phyloP scores from a whole-genome alignment of 2,113 vertebrate genomes.

The Siniperca chuatsi region DNA sequence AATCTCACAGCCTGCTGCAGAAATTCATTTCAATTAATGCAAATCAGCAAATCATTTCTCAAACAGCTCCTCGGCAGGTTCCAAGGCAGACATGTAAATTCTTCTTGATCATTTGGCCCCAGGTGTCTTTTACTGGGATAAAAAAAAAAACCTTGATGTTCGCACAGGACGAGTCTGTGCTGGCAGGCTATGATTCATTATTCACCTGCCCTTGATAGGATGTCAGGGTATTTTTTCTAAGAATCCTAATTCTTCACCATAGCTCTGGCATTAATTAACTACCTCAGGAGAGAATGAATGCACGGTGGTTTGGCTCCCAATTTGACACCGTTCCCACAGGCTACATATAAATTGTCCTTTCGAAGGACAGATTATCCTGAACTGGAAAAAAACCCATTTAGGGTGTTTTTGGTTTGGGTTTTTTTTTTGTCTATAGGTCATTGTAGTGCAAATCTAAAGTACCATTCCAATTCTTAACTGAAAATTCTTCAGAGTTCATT shows the following conservation, averaged over 20 bases:
- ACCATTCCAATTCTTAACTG: not conserved
- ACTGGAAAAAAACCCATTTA: not conserved
- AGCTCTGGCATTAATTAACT: not conserved
- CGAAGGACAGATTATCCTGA: not conserved
- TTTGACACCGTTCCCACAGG: not conserved
- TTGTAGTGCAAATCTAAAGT: not conserved
- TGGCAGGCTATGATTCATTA: not conserved
- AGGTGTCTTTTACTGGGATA: not conserved
- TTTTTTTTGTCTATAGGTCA: not conserved
- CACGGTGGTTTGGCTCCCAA: not conserved
- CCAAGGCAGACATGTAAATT: slow-evolving; percentile 3
- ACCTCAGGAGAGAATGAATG: not conserved
- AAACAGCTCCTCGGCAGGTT: not conserved
- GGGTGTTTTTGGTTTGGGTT: not conserved
- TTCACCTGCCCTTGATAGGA: slow-evolving; percentile 2
- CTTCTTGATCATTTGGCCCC: slow-evolving; percentile 5
- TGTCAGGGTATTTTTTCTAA: not conserved
- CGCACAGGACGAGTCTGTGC: not conserved
- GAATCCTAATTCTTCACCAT: not conserved
- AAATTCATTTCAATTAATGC: slow-evolving; percentile 11
- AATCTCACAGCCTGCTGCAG: slow-evolving; percentile 15
- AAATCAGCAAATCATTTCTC: slow-evolving; percentile 24
- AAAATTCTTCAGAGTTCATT: not conserved
- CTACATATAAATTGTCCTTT: slow-evolving; percentile 1
- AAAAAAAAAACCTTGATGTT: not conserved